Base-by-base conservation (phyloP, 2,888 invertebrate species). In the Poecilobothrus nobilitatus region DNA sequence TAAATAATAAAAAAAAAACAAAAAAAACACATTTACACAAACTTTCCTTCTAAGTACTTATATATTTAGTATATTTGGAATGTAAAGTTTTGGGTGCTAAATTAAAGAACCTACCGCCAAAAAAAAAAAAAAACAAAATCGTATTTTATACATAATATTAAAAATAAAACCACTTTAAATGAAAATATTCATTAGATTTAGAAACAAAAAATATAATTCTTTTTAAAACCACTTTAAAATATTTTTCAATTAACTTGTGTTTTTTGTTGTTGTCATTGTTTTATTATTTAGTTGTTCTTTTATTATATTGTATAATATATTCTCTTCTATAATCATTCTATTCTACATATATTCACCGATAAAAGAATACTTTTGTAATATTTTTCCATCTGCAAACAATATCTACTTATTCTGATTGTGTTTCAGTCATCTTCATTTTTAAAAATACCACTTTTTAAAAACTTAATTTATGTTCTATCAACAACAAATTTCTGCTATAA, bases 381-480 rank as follows among this genome's bases (percentile, higher is more conserved):
- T 4, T 41, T 53, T 53, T 53, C 53, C 53, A 53, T 53, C 53
- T 53, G 53, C 53, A 53, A 53, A 53, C 53, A 53, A 53, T 18
- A 53, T 2, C n/a, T n/a, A n/a, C n/a, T n/a, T 18, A 41, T 41
- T 41, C 41, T 12, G 41, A 5, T 15, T 8, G 41, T 15, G 9
- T 53, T 53, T 53, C 15, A 53, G 37, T 37, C 37, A 12, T 37
- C 37, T 37, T 12, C 37, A 18, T 53, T 41, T 41, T 15, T 15
- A 6, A 53, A 53, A 18, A 53, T 53, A 37, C 37, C 12, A 8
- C 12, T 37, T 37, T 37, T 37, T 37, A 53, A 53, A 53, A 53
- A 53, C 53, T 53, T 53, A 53, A 53, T 53, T 53, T 53, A 53
- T 53, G 53, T 53, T 53, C 53, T 53, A 53, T 53, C 53, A 53